phyloP scores from a whole-genome alignment of 2,113 vertebrate genomes.

The Solenodon paradoxus region DNA sequence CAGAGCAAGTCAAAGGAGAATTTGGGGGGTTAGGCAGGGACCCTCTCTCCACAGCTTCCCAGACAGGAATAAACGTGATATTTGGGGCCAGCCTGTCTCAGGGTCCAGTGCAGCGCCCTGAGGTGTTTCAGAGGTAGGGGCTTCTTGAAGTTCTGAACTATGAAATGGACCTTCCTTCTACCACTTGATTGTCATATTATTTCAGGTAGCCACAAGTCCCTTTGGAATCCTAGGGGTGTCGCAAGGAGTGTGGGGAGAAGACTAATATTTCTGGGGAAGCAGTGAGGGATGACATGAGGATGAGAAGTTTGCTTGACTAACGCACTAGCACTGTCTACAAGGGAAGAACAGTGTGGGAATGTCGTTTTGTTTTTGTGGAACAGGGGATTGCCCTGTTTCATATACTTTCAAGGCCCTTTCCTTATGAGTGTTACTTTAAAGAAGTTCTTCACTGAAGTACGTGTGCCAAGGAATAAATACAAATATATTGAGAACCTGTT shows the following conservation, averaged over 20 bases:
- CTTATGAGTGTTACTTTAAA: background rate
- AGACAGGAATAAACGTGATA: background rate
- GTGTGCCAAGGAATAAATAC: background rate
- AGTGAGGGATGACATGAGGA: background rate
- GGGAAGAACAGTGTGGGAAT: fast-evolving
- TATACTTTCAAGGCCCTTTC: background rate
- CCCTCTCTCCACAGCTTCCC: background rate
- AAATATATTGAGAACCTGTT: background rate
- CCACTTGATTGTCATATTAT: background rate
- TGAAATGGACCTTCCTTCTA: background rate
- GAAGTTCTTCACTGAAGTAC: background rate
- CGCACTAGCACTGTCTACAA: background rate
- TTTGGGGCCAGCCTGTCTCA: fast-evolving
- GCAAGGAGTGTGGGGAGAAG: background rate
- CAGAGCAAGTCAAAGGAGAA: background rate
- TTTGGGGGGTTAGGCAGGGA: background rate
- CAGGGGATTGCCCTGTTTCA: background rate
- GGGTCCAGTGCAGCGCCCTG: fast-evolving
- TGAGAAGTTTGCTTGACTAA: no score
- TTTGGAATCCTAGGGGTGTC: background rate
- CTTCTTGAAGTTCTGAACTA: background rate
- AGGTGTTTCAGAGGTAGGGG: background rate
- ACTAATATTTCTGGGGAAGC: background rate
- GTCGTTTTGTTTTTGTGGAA: background rate
- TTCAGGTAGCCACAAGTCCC: background rate